These are phyloP conservation scores for Sesamia nonagrioides DNA, from an alignment of 1,140 invertebrate genomes.

Conservation along the genomic window DNA sequence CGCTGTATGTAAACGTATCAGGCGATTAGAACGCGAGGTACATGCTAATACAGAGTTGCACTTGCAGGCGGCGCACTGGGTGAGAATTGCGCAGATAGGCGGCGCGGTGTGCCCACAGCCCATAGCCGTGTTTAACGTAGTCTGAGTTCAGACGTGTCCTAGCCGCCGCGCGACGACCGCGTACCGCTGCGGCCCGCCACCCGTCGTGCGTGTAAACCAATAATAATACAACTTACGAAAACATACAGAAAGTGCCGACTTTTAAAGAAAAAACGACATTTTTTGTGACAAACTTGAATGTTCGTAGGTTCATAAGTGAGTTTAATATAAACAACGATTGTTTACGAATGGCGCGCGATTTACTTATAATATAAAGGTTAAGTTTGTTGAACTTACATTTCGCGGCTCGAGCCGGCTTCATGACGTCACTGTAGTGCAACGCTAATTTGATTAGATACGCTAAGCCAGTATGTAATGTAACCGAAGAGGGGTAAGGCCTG, in stretches of 20 bases:
- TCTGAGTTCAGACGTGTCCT: slow-evolving; percentile 65
- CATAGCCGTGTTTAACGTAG: slow-evolving; percentile 6
- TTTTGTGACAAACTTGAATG: background rate
- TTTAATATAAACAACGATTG: slow-evolving; percentile 46
- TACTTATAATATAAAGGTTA: slow-evolving; percentile 60
- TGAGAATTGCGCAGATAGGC: slow-evolving; percentile 76
- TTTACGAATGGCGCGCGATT: slow-evolving; percentile 47
- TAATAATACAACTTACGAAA: slow-evolving; percentile 59
- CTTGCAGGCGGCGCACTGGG: slow-evolving; percentile 45
- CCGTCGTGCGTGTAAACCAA: slow-evolving; percentile 62
- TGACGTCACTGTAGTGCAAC: slow-evolving; percentile 76
- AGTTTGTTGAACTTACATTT: slow-evolving; percentile 83
- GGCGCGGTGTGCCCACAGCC: slow-evolving; percentile 58
- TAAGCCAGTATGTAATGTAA: slow-evolving; percentile 67
- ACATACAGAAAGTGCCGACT: slow-evolving; percentile 38
- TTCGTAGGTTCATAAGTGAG: slow-evolving; percentile 18
- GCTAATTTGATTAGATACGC: slow-evolving; percentile 79
- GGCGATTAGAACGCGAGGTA: slow-evolving; percentile 33
- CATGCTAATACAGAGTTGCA: slow-evolving; percentile 36
- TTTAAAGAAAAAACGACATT: background rate
- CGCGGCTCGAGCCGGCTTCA: slow-evolving; percentile 70
- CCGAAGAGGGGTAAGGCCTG: slow-evolving; percentile 62
- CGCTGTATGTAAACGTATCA: slow-evolving; percentile 38
- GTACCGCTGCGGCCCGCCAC: slow-evolving; percentile 56
- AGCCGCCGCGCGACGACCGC: slow-evolving; percentile 66